These are phyloP conservation scores for Elephantulus edwardii DNA, from an alignment of 2,113 vertebrate genomes.

Conservation along the genomic window DNA sequence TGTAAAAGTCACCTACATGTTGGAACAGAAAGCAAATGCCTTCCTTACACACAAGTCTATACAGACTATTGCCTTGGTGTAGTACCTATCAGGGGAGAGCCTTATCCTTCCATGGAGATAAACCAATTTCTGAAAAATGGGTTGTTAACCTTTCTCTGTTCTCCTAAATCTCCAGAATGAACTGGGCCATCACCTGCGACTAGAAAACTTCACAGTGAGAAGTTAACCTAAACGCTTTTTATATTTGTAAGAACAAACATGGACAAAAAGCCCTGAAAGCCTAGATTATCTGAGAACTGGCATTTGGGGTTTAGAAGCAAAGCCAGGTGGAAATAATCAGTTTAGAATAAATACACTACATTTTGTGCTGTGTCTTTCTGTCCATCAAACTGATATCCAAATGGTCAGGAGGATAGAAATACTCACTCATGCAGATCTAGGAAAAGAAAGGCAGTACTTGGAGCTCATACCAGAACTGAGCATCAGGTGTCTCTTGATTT, in stretches of 20 bases:
- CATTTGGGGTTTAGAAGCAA: background rate
- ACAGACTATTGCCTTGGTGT: conserved; percentile 34
- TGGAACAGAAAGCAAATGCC: conserved; percentile 47
- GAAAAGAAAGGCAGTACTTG: conserved; percentile 25
- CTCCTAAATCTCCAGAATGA: background rate
- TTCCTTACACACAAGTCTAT: background rate
- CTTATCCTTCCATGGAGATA: background rate
- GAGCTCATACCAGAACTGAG: background rate
- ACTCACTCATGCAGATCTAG: background rate
- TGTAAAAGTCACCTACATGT: background rate
- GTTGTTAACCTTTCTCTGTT: background rate
- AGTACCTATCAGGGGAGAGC: background rate
- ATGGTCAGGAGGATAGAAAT: background rate
- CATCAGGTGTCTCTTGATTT: conserved; percentile 37
- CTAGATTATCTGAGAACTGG: background rate
- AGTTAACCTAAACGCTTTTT: background rate
- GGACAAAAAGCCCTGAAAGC: background rate
- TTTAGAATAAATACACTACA: background rate
- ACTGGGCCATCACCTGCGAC: background rate
- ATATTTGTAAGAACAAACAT: background rate
- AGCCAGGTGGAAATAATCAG: background rate
- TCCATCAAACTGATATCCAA: conserved; percentile 1
- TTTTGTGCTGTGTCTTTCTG: background rate
- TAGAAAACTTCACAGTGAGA: background rate
- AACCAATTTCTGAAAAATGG: background rate